Evolutionary conservation across 2,113 vertebrate species (phyloP).

Genomic region (Daboia siamensis): DNA sequence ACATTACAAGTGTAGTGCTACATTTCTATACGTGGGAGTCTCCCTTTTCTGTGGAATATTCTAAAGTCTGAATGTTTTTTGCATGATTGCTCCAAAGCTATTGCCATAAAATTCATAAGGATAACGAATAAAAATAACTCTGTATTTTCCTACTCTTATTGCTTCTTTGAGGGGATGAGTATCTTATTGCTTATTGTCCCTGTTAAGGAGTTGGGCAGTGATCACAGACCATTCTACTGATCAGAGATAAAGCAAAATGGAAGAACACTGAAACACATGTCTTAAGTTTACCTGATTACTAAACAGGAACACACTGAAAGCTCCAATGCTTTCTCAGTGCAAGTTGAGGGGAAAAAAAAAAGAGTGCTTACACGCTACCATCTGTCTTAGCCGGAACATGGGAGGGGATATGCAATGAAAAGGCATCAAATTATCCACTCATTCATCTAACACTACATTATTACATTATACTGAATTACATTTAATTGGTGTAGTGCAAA

Average conservation of each 20-base stretch:
- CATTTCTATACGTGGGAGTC: background rate
- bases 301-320: background rate
- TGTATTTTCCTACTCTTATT: background rate
- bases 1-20: background rate
- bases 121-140: background rate
- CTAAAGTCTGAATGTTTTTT: background rate
- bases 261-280: background rate
- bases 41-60: background rate
- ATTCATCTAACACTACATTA: background rate
- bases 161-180: background rate
- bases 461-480: background rate
- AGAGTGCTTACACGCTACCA: background rate
- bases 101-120: background rate
- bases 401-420: background rate
- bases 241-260: background rate
- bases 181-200: background rate
- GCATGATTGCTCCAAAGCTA: background rate
- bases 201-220: background rate
- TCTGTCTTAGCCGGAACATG: background rate
- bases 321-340: background rate
- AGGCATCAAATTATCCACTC: background rate
- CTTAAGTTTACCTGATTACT: background rate
- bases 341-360: background rate
- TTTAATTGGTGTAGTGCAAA: background rate
- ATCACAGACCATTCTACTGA: background rate